These are phyloP conservation scores for Pachycephus smyrnensis DNA, from an alignment of 2,888 invertebrate species.

Conservation along the genomic window DNA sequence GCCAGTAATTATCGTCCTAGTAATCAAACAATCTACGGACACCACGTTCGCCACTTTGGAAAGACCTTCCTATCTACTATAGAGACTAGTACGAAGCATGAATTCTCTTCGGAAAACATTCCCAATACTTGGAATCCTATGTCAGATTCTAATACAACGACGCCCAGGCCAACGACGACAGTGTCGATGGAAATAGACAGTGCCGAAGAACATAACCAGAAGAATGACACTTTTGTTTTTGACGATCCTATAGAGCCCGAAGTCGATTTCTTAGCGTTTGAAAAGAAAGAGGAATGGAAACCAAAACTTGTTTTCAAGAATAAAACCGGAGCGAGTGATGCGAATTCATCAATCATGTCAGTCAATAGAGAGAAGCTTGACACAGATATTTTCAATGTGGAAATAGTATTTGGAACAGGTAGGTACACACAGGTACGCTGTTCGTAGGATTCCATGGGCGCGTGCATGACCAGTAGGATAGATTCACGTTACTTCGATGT, in stretches of 20 bases:
- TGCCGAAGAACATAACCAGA: background rate
- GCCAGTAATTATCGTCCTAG: background rate
- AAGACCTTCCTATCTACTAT: background rate
- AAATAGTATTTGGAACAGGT: conserved; percentile 47
- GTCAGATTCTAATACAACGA: background rate
- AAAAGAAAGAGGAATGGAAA: conserved; percentile 48
- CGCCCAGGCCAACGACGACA: background rate
- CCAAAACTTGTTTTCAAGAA: conserved; percentile 49
- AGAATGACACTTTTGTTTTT: background rate
- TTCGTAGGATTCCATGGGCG: background rate
- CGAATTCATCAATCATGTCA: conserved; percentile 54
- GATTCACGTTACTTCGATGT: background rate
- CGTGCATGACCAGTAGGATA: background rate
- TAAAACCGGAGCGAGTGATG: conserved; percentile 33
- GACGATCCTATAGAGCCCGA: background rate
- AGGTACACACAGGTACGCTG: conserved; percentile 25
- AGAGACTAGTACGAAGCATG: background rate
- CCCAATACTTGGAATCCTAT: background rate
- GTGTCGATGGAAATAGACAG: background rate
- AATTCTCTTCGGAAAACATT: background rate
- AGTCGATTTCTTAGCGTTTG: conserved; percentile 15
- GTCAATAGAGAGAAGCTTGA: conserved; percentile 43
- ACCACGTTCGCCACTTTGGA: background rate
- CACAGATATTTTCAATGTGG: conserved; percentile 47
- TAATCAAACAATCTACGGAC: background rate